phyloP scores from a whole-genome alignment of 2,797 vertebrate genomes.

The Podarcis lilfordi region DNA sequence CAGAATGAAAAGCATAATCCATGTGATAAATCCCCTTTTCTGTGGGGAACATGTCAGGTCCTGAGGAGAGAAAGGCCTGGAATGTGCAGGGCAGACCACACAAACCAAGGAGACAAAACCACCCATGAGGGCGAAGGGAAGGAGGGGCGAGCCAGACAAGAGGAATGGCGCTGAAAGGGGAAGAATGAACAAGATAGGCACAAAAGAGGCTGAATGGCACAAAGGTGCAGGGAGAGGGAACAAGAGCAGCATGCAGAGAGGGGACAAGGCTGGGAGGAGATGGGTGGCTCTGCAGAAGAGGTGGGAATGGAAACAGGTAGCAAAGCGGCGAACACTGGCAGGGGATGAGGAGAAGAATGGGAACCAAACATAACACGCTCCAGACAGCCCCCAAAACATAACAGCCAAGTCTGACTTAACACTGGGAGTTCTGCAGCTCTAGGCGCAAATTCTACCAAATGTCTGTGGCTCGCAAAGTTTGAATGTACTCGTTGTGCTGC shows the following conservation, averaged over 20 bases:
- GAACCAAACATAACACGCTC: slow-evolving; percentile 18
- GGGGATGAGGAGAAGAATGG: slow-evolving; percentile 39
- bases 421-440: slow-evolving; percentile 45
- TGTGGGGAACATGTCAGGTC: slow-evolving; percentile 68
- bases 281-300: neutral
- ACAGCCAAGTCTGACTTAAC: slow-evolving; percentile 28
- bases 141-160: slow-evolving; percentile 52
- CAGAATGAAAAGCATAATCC: slow-evolving; percentile 60
- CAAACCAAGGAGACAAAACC: slow-evolving; percentile 66
- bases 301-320: slow-evolving; percentile 38
- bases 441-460: slow-evolving; percentile 17
- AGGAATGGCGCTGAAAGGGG: slow-evolving; percentile 54
- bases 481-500: slow-evolving; percentile 28
- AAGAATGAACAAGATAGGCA: slow-evolving; percentile 35
- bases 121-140: slow-evolving; percentile 58
- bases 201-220: slow-evolving; percentile 4
- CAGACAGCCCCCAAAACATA: slow-evolving; percentile 21
- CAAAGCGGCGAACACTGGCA: slow-evolving; percentile 36
- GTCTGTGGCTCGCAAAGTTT: slow-evolving; percentile 27
- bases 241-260: slow-evolving; percentile 4
- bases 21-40: slow-evolving; percentile 57
- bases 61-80: slow-evolving; percentile 69
- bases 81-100: slow-evolving; percentile 70
- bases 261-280: slow-evolving; percentile 41
- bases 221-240: slow-evolving; percentile 22